Evolutionary conservation across 1,140 invertebrate genomes (phyloP).

Genomic region (Drosophila obscura): DNA sequence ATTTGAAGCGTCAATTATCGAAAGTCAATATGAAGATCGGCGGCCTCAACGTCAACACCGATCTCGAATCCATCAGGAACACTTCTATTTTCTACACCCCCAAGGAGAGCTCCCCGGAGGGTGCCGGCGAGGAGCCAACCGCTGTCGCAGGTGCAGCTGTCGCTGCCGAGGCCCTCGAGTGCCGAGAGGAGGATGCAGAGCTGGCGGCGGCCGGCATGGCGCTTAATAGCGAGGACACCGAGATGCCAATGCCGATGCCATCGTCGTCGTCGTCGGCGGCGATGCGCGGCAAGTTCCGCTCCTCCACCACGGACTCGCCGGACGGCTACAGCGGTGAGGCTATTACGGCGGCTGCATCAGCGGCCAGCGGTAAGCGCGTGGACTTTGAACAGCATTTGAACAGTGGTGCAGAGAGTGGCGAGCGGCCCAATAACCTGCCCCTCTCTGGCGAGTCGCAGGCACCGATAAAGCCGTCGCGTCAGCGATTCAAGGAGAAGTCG

Average conservation of each 20-base stretch:
- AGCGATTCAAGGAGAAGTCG: constrained; percentile 86
- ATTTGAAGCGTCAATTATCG: constrained; percentile 91
- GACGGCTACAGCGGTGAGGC: constrained; percentile 18
- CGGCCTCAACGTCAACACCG: constrained; percentile 85
- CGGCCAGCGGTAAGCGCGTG: constrained; percentile 19
- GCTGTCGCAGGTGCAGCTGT: not conserved
- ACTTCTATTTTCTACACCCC: constrained; percentile 84
- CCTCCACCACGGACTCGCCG: constrained; percentile 47
- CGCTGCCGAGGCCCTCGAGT: constrained; percentile 52
- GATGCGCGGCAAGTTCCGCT: constrained; percentile 42
- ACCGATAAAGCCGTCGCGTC: constrained; percentile 86
- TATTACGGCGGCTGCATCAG: not conserved
- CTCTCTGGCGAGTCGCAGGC: constrained; percentile 37
- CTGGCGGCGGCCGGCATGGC: constrained; percentile 33
- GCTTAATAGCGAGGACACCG: constrained; percentile 46
- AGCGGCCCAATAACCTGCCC: constrained; percentile 71
- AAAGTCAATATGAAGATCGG: constrained; percentile 91
- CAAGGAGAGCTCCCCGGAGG: constrained; percentile 83
- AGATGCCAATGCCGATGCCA: constrained; percentile 3
- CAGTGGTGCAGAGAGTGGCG: constrained; percentile 35
- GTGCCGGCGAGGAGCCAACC: constrained; percentile 10
- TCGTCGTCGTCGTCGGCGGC: constrained; percentile 13
- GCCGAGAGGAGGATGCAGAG: constrained; percentile 52
- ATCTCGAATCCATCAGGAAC: constrained; percentile 83
- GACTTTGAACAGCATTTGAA: constrained; percentile 38